phyloP scores from a whole-genome alignment of 2,113 vertebrate species.

The Stegastes partitus region DNA sequence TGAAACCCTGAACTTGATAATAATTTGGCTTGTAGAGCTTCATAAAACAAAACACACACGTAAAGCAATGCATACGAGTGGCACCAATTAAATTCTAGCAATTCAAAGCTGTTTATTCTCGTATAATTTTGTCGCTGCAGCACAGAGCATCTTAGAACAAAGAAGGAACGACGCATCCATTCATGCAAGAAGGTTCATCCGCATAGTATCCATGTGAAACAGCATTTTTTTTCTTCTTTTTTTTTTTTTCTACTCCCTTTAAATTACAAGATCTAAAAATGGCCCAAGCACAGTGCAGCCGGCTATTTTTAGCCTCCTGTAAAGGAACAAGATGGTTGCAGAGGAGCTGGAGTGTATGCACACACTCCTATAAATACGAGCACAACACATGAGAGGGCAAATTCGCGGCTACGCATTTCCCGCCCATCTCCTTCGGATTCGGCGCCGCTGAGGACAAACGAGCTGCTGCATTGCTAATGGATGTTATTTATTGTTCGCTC shows the following conservation, averaged over 20 bases:
- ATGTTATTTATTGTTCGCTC: conserved; percentile 61
- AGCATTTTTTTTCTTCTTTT: conserved; percentile 35
- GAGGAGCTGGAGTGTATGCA: conserved; percentile 74
- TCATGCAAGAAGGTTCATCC: conserved; percentile 41
- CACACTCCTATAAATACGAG: conserved; percentile 75
- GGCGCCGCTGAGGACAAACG: conserved; percentile 35
- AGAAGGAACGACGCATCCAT: conserved; percentile 50
- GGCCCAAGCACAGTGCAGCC: conserved; percentile 65
- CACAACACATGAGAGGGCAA: conserved; percentile 49
- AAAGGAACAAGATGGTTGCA: conserved; percentile 82
- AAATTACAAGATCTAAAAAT: conserved; percentile 74
- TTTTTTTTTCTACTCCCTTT: conserved; percentile 1
- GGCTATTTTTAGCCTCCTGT: conserved; percentile 83
- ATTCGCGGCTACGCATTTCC: conserved; percentile 38
- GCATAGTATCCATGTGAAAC: conserved; percentile 47
- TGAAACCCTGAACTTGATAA: too few species aligned
- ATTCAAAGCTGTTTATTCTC: not conserved
- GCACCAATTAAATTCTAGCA: not conserved
- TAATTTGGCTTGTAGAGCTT: too few species aligned
- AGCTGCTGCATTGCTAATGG: conserved; percentile 55
- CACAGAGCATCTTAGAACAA: conserved; percentile 2
- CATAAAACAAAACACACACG: not conserved
- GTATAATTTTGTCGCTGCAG: not conserved
- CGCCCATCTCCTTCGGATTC: conserved; percentile 20
- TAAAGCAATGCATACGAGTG: not conserved